Evolutionary conservation across 2,888 invertebrate species (phyloP).

Genomic region (Drosophila differens): DNA sequence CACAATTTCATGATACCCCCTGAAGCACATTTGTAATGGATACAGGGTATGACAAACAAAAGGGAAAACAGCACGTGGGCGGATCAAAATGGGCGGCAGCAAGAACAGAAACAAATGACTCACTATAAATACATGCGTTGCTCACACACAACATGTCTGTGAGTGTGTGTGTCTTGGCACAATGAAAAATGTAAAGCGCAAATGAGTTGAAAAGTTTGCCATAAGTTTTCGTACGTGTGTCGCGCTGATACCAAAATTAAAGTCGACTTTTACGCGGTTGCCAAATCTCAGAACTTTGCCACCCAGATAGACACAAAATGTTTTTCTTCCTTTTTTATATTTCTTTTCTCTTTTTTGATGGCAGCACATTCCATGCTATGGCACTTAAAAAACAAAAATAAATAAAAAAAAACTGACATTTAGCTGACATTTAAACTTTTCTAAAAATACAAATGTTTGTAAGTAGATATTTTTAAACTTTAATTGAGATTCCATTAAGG

Average conservation of each 20-base stretch:
- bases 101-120: conserved; percentile 73
- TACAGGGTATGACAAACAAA: conserved; percentile 15
- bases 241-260: conserved; percentile 55
- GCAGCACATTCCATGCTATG: conserved; percentile 13
- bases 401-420: not conserved
- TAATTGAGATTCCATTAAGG: not conserved
- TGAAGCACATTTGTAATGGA: not conserved
- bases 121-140: conserved; percentile 64
- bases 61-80: conserved; percentile 27
- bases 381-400: conserved; percentile 34
- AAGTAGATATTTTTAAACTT: not conserved
- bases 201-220: conserved; percentile 80
- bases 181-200: conserved; percentile 74
- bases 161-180: conserved; percentile 41
- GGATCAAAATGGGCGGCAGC: conserved; percentile 44
- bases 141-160: conserved; percentile 27
- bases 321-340: not conserved
- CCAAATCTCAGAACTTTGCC: conserved; percentile 59
- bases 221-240: conserved; percentile 64
- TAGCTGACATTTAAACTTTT: not conserved
- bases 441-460: not conserved
- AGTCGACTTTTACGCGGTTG: conserved; percentile 62
- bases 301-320: conserved; percentile 41
- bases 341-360: not conserved
- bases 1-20: not conserved